Conservation (phyloP, 2,797 vertebrate species). For the Falco columbarius region DNA sequence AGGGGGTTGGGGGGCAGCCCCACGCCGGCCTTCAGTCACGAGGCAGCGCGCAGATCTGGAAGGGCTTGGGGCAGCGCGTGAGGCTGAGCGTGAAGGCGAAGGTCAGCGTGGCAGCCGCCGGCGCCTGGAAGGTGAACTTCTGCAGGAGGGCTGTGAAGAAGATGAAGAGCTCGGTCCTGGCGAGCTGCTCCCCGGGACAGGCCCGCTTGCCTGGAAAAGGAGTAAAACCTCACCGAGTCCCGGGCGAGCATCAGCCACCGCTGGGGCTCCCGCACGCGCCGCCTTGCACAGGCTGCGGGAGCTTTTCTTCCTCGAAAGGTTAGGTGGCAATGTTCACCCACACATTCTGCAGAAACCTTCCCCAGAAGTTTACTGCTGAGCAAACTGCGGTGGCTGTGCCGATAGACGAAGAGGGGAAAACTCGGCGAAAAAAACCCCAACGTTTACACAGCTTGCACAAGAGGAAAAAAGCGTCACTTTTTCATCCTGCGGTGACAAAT, state of each 20-base stretch:
- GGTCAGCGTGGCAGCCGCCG: conserved; percentile 57
- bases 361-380: conserved; percentile 17
- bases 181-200: conserved; percentile 78
- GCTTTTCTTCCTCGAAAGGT: conserved; percentile 66
- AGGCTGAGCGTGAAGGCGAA: conserved; percentile 78
- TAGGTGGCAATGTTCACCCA: conserved; percentile 72
- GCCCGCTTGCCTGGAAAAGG: conserved; percentile 81
- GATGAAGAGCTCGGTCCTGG: conserved; percentile 75
- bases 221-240: neutral
- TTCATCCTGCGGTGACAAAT: neutral
- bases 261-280: rapidly evolving
- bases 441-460: neutral
- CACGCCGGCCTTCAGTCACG: neutral
- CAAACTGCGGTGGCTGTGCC: neutral
- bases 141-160: conserved; percentile 81
- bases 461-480: neutral
- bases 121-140: conserved; percentile 82
- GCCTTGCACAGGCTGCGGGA: neutral
- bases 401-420: neutral
- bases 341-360: conserved; percentile 46
- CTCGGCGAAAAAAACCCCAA: neutral
- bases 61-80: conserved; percentile 80
- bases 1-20: rapidly evolving
- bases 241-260: rapidly evolving
- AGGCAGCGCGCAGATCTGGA: conserved; percentile 72